These are phyloP conservation scores for Pseudomyrmex gracilis DNA, from an alignment of 1,140 invertebrate genomes.

Conservation along the genomic window DNA sequence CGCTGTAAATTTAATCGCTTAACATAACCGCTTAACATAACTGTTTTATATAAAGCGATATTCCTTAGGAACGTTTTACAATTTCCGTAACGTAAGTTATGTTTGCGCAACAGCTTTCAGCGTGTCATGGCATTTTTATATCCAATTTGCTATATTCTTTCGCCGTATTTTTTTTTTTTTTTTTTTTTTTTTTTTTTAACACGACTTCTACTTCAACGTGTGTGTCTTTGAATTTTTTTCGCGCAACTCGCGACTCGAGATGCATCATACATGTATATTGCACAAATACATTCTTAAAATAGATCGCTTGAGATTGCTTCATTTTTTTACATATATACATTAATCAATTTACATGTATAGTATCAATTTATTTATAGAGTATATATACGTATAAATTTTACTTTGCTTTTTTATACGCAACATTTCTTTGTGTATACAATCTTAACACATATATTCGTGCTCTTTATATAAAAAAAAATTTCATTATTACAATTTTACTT, in stretches of 20 bases:
- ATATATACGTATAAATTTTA: not conserved
- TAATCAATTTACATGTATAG: not conserved
- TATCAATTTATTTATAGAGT: not conserved
- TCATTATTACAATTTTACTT: not conserved
- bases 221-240: not conserved
- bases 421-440: not conserved
- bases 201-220: conserved; percentile 40
- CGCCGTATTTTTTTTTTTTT: conserved; percentile 22
- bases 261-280: too few relatives aligned
- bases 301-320: too few relatives aligned
- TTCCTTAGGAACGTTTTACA: conserved; percentile 73
- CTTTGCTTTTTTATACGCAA: not conserved
- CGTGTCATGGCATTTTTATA: conserved; percentile 60
- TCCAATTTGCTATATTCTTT: conserved; percentile 51
- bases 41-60: conserved; percentile 54
- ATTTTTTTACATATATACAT: too few relatives aligned
- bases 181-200: conserved; percentile 29
- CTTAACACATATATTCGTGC: not conserved
- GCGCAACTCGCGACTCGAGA: too few relatives aligned
- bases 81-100: conserved; percentile 76
- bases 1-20: conserved; percentile 68
- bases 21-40: conserved; percentile 63
- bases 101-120: conserved; percentile 71
- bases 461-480: not conserved
- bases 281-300: too few relatives aligned